These are phyloP conservation scores for Tiaroga cobitis DNA, from an alignment of 2,797 vertebrate species.

Conservation along the genomic window DNA sequence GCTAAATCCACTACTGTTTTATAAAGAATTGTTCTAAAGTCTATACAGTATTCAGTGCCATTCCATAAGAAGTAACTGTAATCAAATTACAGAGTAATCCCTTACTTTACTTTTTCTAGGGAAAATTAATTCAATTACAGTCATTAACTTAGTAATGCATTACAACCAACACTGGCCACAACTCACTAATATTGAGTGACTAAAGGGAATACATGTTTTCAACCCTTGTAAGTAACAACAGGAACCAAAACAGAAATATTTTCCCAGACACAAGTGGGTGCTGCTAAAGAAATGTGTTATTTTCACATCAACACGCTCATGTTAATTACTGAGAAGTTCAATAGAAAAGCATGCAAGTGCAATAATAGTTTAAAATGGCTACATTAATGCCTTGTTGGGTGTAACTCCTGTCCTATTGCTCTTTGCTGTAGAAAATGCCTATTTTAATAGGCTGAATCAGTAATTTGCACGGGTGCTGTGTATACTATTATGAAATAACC, in stretches of 20 bases:
- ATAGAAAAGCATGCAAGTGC: background rate
- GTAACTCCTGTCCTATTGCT: background rate
- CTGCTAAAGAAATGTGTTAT: slow-evolving; percentile 16
- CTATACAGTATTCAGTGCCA: background rate
- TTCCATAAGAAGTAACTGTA: too few relatives aligned
- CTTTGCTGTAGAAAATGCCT: background rate
- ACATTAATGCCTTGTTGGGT: slow-evolving; percentile 3
- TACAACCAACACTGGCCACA: background rate
- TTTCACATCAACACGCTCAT: slow-evolving; percentile 18
- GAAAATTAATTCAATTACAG: background rate
- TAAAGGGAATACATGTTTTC: background rate
- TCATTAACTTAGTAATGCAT: background rate
- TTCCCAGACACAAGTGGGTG: background rate
- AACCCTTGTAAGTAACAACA: background rate
- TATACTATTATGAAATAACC: slow-evolving; percentile 11
- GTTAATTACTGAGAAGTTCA: slow-evolving; percentile 32
- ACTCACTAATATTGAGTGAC: background rate
- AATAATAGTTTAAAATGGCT: slow-evolving; percentile 24
- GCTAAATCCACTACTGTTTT: background rate
- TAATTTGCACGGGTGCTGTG: background rate
- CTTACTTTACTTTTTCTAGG: too few relatives aligned
- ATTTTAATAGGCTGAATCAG: slow-evolving; percentile 19
- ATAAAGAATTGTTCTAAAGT: background rate
- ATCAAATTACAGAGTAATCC: background rate
- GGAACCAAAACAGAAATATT: slow-evolving; percentile 28